phyloP scores from a whole-genome alignment of 1,140 invertebrate genomes.

The Drosophila lacteicornis region DNA sequence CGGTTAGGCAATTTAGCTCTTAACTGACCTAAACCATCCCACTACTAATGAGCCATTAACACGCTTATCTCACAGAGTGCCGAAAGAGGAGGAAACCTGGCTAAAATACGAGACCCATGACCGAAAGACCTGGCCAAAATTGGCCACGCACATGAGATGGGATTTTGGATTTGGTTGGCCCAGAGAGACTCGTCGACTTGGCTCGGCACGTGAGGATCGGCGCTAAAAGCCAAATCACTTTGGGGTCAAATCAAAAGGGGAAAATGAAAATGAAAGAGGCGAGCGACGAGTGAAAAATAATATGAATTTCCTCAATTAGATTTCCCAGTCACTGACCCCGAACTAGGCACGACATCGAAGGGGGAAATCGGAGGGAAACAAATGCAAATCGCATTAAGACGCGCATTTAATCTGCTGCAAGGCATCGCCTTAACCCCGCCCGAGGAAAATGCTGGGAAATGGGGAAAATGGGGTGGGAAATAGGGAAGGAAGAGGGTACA shows the following conservation, averaged over 20 bases:
- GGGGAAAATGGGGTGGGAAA: slow-evolving; percentile 20
- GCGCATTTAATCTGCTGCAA: slow-evolving; percentile 64
- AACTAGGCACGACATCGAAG: slow-evolving; percentile 19
- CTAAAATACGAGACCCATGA: slow-evolving; percentile 15
- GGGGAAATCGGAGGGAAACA: slow-evolving; percentile 15
- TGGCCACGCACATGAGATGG: slow-evolving; percentile 62
- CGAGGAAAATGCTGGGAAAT: slow-evolving; percentile 23
- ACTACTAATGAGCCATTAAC: slow-evolving; percentile 73
- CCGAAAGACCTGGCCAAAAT: slow-evolving; percentile 33
- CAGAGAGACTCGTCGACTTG: slow-evolving; percentile 15
- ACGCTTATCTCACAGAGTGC: slow-evolving; percentile 60
- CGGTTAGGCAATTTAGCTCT: slow-evolving; percentile 50
- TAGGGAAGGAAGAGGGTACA: slow-evolving; percentile 25
- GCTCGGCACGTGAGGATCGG: slow-evolving; percentile 35
- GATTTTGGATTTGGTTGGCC: slow-evolving; percentile 27
- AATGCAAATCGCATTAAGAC: slow-evolving; percentile 74
- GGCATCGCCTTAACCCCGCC: slow-evolving; percentile 59
- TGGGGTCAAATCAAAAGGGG: slow-evolving; percentile 26
- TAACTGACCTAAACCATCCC: slow-evolving; percentile 33
- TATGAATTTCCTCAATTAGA: slow-evolving; percentile 77
- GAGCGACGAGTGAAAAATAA: slow-evolving; percentile 49
- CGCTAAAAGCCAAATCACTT: slow-evolving; percentile 42
- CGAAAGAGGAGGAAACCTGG: slow-evolving; percentile 16
- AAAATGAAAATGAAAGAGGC: slow-evolving; percentile 47
- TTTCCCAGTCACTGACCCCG: slow-evolving; percentile 49